Conservation (phyloP, 2,797 vertebrate species). For the Xerus rutilus region DNA sequence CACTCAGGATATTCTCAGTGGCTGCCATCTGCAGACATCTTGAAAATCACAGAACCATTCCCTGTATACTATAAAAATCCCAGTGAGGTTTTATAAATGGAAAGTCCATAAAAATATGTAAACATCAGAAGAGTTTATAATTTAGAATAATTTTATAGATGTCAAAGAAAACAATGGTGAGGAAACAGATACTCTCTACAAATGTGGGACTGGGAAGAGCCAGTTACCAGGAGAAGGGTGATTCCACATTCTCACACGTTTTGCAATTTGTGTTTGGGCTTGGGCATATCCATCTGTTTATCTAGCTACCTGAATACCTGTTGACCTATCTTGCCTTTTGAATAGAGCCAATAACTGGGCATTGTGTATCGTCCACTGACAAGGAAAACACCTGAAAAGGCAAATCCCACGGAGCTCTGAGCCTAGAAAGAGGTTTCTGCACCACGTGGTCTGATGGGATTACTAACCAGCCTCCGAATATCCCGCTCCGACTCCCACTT, state of each 20-base stretch:
- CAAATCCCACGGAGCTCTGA: background rate
- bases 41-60: background rate
- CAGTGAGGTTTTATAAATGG: background rate
- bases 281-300: no score
- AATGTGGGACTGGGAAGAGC: background rate
- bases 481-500: conserved; percentile 99
- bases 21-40: background rate
- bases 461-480: conserved; percentile 96
- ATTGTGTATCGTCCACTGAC: background rate
- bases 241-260: background rate
- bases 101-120: background rate
- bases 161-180: background rate
- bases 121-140: background rate
- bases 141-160: conserved; percentile 11
- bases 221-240: background rate
- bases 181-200: background rate
- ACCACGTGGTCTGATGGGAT: background rate
- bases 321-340: background rate
- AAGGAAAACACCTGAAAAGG: background rate
- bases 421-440: background rate
- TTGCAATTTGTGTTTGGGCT: background rate
- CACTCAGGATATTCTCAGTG: background rate
- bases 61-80: background rate
- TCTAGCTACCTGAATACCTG: background rate
- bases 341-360: background rate